These are phyloP conservation scores for Cynopterus sphinx DNA, from an alignment of 2,797 vertebrate species.

Conservation along the genomic window DNA sequence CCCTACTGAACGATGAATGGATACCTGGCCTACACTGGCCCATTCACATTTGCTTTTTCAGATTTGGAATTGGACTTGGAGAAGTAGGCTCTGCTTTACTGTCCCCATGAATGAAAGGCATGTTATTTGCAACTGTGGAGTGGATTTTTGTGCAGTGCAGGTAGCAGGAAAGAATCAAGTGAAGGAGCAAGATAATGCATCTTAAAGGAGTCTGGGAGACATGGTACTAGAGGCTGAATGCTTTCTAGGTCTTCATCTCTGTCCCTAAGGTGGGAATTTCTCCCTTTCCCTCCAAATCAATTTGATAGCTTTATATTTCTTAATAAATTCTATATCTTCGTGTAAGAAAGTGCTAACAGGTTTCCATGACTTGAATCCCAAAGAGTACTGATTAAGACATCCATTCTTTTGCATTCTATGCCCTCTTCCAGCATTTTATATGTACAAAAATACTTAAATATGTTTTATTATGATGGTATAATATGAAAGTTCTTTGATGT, in stretches of 20 bases:
- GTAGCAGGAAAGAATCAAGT: background rate
- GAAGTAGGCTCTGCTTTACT: background rate
- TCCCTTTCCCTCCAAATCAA: background rate
- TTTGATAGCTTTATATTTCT: background rate
- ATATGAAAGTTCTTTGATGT: background rate
- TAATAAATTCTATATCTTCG: background rate
- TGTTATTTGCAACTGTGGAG: background rate
- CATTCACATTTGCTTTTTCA: background rate
- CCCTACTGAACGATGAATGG: fast-evolving
- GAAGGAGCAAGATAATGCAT: background rate
- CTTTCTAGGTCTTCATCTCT: background rate
- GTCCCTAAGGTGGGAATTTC: too few species aligned
- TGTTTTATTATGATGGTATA: background rate
- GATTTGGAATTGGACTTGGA: background rate
- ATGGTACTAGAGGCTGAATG: background rate
- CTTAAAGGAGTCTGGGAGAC: background rate
- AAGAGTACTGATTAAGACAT: background rate
- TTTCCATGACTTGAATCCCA: background rate
- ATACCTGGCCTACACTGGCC: background rate
- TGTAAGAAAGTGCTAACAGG: background rate
- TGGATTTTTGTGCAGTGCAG: background rate
- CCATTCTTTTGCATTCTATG: background rate
- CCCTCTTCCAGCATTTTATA: background rate
- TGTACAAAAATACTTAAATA: background rate
- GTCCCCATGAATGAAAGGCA: background rate